Conservation (phyloP, 2,797 vertebrate species). For the Lacerta agilis region DNA sequence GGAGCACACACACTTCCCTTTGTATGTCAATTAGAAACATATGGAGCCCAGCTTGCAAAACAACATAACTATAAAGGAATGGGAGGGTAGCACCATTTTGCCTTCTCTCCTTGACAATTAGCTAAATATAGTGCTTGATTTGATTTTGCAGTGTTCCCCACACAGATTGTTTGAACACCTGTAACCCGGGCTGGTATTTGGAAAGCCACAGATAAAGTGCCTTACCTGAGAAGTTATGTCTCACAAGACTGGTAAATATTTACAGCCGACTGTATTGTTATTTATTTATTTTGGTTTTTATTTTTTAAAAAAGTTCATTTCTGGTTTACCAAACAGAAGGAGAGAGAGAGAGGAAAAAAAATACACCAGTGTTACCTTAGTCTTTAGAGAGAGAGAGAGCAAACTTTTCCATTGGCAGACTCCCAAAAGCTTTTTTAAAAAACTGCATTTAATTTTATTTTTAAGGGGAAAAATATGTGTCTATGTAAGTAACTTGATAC, state of each 20-base stretch:
- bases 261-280: not conserved
- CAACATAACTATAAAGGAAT: conserved; percentile 70
- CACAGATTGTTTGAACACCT: conserved; percentile 78
- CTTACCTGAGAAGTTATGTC: not conserved
- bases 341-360: not conserved
- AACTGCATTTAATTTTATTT: not conserved
- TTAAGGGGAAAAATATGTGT: not conserved
- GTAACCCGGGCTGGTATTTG: conserved; percentile 47
- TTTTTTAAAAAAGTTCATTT: not conserved
- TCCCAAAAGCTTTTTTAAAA: not conserved
- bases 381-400: not conserved
- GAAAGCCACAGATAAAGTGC: conserved; percentile 34
- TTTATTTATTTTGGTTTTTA: not conserved
- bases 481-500: not conserved
- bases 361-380: not conserved
- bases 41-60: conserved; percentile 66
- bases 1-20: conserved; percentile 57
- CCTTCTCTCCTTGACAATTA: conserved; percentile 35
- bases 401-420: not conserved
- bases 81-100: conserved; percentile 43
- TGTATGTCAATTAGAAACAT: conserved; percentile 72
- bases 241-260: conserved; percentile 34
- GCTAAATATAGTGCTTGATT: conserved; percentile 40
- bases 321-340: not conserved
- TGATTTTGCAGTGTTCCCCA: conserved; percentile 54